Base-by-base conservation (phyloP, 1,140 invertebrate genomes). In the Bombyx mandarina region DNA sequence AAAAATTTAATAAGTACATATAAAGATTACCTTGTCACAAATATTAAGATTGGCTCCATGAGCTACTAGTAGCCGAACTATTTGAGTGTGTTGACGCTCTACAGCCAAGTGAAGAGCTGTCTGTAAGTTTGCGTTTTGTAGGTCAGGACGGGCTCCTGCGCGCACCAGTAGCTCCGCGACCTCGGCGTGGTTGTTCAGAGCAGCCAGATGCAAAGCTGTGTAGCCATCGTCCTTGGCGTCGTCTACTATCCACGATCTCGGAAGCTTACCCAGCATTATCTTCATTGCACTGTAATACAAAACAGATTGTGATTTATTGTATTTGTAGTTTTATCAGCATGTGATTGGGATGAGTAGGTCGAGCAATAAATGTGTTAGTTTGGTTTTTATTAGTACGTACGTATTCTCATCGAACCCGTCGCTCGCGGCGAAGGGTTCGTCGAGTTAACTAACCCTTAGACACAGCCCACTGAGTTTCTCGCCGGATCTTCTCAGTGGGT, bases 201-300 rank as follows among this genome's bases (percentile, higher is more conserved):
- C 96, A 0, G 97, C 97, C 66, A 99, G 90, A 86, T 99, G 97
- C 9, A 99, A 90, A 1, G 97, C 97, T 1, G 97, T 99, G 88
- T 98, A 99, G 2, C 98, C 98, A 80, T 99, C 98, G 79, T 99
- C 97, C 86, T 99, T 99, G 74, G 98, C 98, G 82, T 99, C 97
- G 88, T 99, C 97, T 42, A 99, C 97, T 71, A 99, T 95, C 98
- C 98, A 99, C 2, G 94, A 92, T n/a, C 97, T 90, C 6, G 96
- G 95, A 42, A 98, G 90, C 88, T 98, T 93, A n/a, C 77, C 74
- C 65, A 98, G 88, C 67, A 98, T 90, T 75, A 98, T 96, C 76
- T 96, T 93, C 97, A 98, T 98, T 22, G 97, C 97, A 90, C 97
- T 98, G 89, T 62, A 92, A 92, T 43, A 57, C 56, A 52, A 49